Evolutionary conservation across 2,888 invertebrate species (phyloP).

Genomic region (Strigamia crassipes): DNA sequence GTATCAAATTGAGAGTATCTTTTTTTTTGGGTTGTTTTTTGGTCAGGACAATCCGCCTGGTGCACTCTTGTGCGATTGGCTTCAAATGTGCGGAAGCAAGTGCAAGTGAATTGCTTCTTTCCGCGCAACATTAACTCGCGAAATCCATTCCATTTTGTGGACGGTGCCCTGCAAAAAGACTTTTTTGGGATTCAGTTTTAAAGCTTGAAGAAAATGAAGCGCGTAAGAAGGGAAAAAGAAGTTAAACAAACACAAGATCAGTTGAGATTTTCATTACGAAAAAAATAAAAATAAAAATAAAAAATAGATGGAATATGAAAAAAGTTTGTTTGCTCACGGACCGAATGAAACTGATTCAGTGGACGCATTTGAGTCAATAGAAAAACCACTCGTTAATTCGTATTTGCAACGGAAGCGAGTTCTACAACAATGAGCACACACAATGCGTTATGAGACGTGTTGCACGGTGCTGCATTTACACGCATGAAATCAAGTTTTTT

Average conservation of each 20-base stretch:
- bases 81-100: constrained; percentile 46
- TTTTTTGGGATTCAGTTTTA: constrained; percentile 15
- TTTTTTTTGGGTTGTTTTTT: constrained; percentile 16
- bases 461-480: no score
- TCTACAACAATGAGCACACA: no score
- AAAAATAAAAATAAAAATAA: not conserved
- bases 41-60: constrained; percentile 1
- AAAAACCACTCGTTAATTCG: no score
- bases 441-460: no score
- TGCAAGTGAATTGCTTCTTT: constrained; percentile 45
- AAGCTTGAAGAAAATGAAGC: not conserved
- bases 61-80: constrained; percentile 44
- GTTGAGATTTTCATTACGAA: not conserved
- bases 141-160: constrained; percentile 45
- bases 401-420: no score
- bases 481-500: no score
- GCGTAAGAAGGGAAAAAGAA: not conserved
- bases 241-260: constrained; percentile 19
- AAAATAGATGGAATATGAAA: not conserved
- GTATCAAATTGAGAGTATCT: constrained; percentile 37
- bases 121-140: constrained; percentile 47
- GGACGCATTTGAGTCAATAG: no score
- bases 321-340: not conserved
- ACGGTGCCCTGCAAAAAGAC: constrained; percentile 6
- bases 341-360: not conserved